Base-by-base conservation (phyloP, 2,797 vertebrate species). In the Aphelocoma californica region DNA sequence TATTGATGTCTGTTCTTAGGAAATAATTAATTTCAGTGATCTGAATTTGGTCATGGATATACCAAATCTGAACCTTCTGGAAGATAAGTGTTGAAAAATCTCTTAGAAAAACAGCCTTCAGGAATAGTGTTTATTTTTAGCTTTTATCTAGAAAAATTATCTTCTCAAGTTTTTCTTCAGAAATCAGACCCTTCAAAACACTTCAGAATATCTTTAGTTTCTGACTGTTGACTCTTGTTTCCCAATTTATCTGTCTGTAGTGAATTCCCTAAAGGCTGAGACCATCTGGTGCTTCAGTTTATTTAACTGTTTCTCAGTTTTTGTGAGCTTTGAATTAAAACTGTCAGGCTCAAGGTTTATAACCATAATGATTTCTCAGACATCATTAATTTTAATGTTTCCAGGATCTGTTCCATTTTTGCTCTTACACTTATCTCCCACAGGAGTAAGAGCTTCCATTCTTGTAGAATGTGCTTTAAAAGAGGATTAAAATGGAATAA, bases 381-480 rank as follows among this genome's bases (percentile, higher is more conserved):
- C 91, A 82, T 91, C 93, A 91, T 96, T 93, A 96, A 95, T 97
- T 96, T 96, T 97, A 95, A 90, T 95, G 82, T 88, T 96, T 89
- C 62, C 81, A 94, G 86, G 56, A 91, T 95, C 80, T 93, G 89
- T 92, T 94, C 91, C 81, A 86, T 91, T 95, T 96, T 94, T 88
- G 53, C 70, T 86, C 60, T 95, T 91, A 95, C 50, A 90, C 57
- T 81, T 73, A 69, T 78, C 74, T 96, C 93, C 87, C 90, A 69
- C 19, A 50, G 90, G 93, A 94, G 25, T 67, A 88, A 91, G 34
- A 69, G 6, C 42, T 90, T 87, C 47, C 87, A 88, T 94, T 93
- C 85, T 88, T 90, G 72, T 47, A 65, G 53, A 72, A 74, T 57
- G 25, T 44, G 13, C 79, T 94, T 93, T 92, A 90, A 86, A 94